phyloP scores from a whole-genome alignment of 2,113 vertebrate genomes.

The Raja brachyura region DNA sequence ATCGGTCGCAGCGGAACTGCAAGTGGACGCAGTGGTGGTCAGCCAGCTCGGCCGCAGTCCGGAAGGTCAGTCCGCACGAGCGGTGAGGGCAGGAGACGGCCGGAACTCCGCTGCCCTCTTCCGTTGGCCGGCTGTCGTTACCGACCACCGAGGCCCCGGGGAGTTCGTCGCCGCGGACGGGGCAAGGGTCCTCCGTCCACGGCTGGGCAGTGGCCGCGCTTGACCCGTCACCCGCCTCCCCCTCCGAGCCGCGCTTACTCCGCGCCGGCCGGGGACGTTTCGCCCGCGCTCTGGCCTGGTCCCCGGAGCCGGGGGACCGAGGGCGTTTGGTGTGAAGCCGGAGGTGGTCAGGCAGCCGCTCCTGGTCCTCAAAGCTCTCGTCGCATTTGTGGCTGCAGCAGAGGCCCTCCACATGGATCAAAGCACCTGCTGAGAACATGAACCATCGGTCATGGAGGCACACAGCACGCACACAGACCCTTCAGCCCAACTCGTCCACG shows the following conservation, averaged over 20 bases:
- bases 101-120: constrained; percentile 48
- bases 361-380: constrained; percentile 57
- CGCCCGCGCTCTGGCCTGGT: background rate
- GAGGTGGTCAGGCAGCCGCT: constrained; percentile 54
- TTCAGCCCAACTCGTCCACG: too few species aligned
- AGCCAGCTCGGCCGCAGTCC: constrained; percentile 61
- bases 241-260: background rate
- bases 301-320: fast-evolving
- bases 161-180: constrained; percentile 55
- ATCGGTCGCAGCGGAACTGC: constrained; percentile 68
- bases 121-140: constrained; percentile 54
- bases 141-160: constrained; percentile 42
- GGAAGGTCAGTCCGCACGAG: constrained; percentile 61
- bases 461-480: too few species aligned
- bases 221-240: too few species aligned
- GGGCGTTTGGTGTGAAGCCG: constrained; percentile 42
- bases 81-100: constrained; percentile 58
- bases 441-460: background rate
- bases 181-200: constrained; percentile 52
- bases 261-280: background rate
- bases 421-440: constrained; percentile 46
- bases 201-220: fast-evolving
- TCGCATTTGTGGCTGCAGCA: constrained; percentile 58
- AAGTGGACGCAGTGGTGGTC: constrained; percentile 60
- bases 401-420: constrained; percentile 59